phyloP scores from a whole-genome alignment of 2,797 vertebrate species.

The Mormyrus proboscirostris region DNA sequence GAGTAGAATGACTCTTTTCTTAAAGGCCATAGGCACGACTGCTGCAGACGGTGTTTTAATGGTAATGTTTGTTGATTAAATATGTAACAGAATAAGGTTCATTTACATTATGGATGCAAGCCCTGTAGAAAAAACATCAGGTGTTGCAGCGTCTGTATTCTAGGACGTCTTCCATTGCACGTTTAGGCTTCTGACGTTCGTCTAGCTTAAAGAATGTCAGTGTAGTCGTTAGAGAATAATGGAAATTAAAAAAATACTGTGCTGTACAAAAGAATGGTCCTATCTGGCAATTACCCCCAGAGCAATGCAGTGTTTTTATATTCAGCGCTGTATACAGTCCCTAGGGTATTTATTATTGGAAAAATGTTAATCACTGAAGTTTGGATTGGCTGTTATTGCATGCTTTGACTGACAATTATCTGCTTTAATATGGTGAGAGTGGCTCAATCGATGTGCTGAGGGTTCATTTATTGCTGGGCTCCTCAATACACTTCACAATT shows the following conservation, averaged over 20 bases:
- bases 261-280: background rate
- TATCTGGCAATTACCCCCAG: background rate
- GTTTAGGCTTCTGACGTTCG: background rate
- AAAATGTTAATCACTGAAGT: constrained; percentile 15
- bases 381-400: background rate
- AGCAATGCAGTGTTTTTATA: background rate
- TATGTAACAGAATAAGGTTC: background rate
- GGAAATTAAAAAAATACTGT: background rate
- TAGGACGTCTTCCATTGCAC: background rate
- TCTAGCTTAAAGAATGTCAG: background rate
- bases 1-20: background rate
- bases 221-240: background rate
- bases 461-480: background rate
- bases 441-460: background rate
- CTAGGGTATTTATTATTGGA: background rate
- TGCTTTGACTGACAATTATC: background rate
- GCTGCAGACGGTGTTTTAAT: background rate
- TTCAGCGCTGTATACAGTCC: background rate
- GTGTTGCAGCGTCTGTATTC: background rate
- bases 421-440: background rate
- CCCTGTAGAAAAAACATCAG: background rate
- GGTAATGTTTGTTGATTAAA: background rate
- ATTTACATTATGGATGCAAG: background rate
- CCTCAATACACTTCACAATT: background rate
- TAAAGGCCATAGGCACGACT: background rate